Percentiles rank a stretch among this genome's conserved stretches.
phyloP scores from a whole-genome alignment of 2,888 invertebrate genomes.

The Drosophila multiciliata region DNA sequence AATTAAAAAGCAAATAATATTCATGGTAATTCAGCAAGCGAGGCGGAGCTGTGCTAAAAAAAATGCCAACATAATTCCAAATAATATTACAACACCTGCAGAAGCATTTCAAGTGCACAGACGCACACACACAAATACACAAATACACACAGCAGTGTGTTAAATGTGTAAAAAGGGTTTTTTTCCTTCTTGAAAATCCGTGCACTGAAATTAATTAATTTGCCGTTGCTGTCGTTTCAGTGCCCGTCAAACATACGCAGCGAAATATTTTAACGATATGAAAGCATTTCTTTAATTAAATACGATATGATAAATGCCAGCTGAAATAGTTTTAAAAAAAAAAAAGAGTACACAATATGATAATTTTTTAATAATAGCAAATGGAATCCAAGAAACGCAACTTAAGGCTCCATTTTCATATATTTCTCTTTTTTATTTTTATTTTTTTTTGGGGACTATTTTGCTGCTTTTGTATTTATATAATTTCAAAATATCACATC shows the following conservation, averaged over 20 bases:
- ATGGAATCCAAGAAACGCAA: background rate
- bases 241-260: constrained; percentile 14
- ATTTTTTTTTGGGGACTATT: constrained; percentile 2
- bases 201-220: constrained; percentile 81
- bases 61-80: constrained; percentile 76
- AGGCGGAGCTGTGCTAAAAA: constrained; percentile 43
- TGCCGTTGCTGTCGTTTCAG: constrained; percentile 57
- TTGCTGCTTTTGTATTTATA: background rate
- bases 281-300: constrained; percentile 24
- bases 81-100: constrained; percentile 79
- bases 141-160: constrained; percentile 29
- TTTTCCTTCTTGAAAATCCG: constrained; percentile 80
- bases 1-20: constrained; percentile 81
- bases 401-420: background rate
- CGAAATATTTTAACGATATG: constrained; percentile 31
- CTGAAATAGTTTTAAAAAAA: background rate
- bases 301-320: background rate
- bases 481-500: background rate
- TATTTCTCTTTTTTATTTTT: background rate
- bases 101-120: constrained; percentile 65
- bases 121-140: constrained; percentile 15
- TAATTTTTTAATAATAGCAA: background rate
- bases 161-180: constrained; percentile 60
- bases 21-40: constrained; percentile 65
- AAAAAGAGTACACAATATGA: background rate